phyloP scores from a whole-genome alignment of 2,113 vertebrate species.

The Falcunculus frontatus region DNA sequence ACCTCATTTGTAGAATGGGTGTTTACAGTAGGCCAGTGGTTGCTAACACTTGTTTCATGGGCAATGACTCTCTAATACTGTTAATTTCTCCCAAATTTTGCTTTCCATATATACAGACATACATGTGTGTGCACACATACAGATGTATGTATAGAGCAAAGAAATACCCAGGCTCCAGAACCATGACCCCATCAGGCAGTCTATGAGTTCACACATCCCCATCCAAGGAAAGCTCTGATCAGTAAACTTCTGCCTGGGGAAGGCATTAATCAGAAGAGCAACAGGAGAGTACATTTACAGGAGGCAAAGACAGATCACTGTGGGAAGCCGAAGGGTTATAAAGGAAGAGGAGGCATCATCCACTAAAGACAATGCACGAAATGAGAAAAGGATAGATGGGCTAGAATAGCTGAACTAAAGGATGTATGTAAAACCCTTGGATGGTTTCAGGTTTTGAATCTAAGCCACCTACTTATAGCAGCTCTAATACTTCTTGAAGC shows the following conservation, averaged over 20 bases:
- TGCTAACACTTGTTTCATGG: not conserved
- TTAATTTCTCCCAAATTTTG: not conserved
- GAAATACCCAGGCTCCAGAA: not conserved
- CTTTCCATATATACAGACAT: not conserved
- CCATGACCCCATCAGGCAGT: not conserved
- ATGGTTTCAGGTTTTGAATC: not conserved
- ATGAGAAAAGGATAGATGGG: not conserved
- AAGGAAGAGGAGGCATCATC: not conserved
- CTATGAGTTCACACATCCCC: not conserved
- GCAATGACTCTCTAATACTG: not conserved
- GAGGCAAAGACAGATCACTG: not conserved
- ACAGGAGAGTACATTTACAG: not conserved
- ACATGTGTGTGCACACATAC: fast-evolving
- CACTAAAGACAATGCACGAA: not conserved
- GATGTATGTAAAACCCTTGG: not conserved
- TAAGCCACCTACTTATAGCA: not conserved
- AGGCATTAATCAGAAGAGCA: not conserved
- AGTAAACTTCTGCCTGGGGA: not conserved
- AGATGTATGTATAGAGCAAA: not conserved
- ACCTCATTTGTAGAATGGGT: not conserved
- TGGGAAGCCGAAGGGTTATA: not conserved
- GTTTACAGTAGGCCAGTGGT: not conserved
- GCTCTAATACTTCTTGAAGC: not conserved
- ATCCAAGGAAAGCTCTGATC: not conserved
- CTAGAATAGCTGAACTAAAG: not conserved